A percentile compares a stretch with the other conserved stretches of the same genome.
Evolutionary conservation across 2,888 invertebrate species (phyloP).

Genomic region (Teleiodes luculella): DNA sequence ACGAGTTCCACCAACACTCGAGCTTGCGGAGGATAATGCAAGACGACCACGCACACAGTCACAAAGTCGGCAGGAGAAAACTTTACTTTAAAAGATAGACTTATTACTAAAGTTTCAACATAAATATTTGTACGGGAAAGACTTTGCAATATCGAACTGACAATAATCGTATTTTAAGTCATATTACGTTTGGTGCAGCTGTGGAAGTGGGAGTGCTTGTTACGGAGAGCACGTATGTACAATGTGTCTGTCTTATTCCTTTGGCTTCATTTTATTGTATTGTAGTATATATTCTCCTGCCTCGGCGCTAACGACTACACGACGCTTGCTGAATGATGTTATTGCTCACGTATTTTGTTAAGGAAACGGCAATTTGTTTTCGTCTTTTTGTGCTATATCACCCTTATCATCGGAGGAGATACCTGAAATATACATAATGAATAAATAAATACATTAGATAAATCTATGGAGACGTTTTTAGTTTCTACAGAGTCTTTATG

Average conservation of each 20-base stretch:
- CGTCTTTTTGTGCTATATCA: conserved; percentile 24
- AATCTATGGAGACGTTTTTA: no score
- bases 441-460: no score
- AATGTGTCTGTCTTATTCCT: conserved; percentile 49
- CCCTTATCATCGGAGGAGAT: conserved; percentile 4
- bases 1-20: conserved; percentile 73
- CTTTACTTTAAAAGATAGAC: conserved; percentile 43
- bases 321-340: conserved; percentile 43
- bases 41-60: conserved; percentile 52
- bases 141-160: conserved; percentile 46
- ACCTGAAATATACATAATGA: no score
- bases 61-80: conserved; percentile 48
- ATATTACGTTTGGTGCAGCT: conserved; percentile 27
- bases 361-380: conserved; percentile 30
- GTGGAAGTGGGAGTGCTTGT: conserved; percentile 34
- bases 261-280: conserved; percentile 45
- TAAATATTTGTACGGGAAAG: conserved; percentile 26
- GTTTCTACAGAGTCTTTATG: no score
- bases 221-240: conserved; percentile 55
- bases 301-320: conserved; percentile 38
- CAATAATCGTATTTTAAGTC: conserved; percentile 49
- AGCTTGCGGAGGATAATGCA: conserved; percentile 69
- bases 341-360: conserved; percentile 41
- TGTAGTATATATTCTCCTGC: conserved; percentile 41
- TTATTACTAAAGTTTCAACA: conserved; percentile 11